Conservation (phyloP, 2,797 vertebrate species). For the Scomberomorus guttatus region DNA sequence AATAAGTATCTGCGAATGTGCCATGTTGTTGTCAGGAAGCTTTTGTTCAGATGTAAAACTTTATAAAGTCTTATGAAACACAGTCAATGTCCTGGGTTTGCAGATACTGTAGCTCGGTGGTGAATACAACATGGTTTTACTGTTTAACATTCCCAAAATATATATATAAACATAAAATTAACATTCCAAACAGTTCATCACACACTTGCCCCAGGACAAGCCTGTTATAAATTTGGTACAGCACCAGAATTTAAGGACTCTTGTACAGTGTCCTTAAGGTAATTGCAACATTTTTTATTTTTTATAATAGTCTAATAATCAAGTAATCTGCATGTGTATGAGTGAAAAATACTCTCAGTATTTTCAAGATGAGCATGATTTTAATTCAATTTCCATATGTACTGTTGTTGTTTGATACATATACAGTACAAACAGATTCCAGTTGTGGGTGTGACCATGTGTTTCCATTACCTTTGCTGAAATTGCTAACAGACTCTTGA, state of each 20-base stretch:
- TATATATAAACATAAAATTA: slow-evolving; percentile 22
- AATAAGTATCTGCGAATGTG: slow-evolving; percentile 75
- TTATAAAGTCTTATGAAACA: slow-evolving; percentile 56
- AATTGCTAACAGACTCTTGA: slow-evolving; percentile 54
- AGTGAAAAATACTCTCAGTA: not conserved
- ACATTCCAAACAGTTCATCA: slow-evolving; percentile 10
- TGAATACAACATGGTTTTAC: slow-evolving; percentile 19
- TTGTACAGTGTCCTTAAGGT: not conserved
- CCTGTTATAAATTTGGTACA: not conserved
- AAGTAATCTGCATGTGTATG: not conserved
- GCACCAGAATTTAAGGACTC: slow-evolving; percentile 1
- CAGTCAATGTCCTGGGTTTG: slow-evolving; percentile 13
- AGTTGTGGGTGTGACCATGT: slow-evolving; percentile 51
- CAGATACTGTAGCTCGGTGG: not conserved
- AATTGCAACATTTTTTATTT: not conserved
- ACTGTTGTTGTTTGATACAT: slow-evolving; percentile 20
- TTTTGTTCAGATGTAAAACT: slow-evolving; percentile 68
- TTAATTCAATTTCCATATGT: not conserved
- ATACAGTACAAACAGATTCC: slow-evolving; percentile 47
- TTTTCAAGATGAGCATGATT: not conserved
- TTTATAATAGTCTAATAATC: not conserved
- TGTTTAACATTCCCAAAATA: slow-evolving; percentile 26
- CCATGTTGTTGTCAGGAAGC: slow-evolving; percentile 68
- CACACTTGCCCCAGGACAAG: not conserved
- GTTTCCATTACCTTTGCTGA: slow-evolving; percentile 63